Conservation (phyloP, 1,140 invertebrate species). For the Telenomus remus region DNA sequence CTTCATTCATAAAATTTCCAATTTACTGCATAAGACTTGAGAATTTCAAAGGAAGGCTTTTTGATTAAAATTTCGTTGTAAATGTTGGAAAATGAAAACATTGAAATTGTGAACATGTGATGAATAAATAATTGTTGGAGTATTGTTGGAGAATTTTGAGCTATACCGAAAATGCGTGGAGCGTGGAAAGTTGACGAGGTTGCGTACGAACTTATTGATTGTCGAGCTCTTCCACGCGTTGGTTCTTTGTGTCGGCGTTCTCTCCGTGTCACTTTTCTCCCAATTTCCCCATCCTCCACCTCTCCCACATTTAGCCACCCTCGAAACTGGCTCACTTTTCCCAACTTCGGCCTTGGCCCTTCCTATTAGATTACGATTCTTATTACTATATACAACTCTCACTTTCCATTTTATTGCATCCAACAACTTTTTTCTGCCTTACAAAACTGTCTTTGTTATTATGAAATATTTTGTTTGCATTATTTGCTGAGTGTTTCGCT, state of each 20-base stretch:
- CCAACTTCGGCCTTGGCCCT: slow-evolving; percentile 31
- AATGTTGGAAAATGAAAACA: no score
- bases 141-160: slow-evolving; percentile 20
- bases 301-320: slow-evolving; percentile 8
- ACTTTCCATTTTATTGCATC: slow-evolving; percentile 6
- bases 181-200: slow-evolving; percentile 66
- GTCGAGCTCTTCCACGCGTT: slow-evolving; percentile 51
- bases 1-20: no score
- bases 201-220: slow-evolving; percentile 68
- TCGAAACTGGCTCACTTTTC: slow-evolving; percentile 28
- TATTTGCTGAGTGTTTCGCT: no score
- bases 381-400: slow-evolving; percentile 20
- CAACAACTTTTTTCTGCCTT: no score
- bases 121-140: slow-evolving; percentile 3
- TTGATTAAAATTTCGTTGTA: no score
- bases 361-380: slow-evolving; percentile 25
- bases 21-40: no score
- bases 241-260: slow-evolving; percentile 36
- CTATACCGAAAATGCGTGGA: slow-evolving; percentile 58
- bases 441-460: no score
- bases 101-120: no score
- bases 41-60: no score
- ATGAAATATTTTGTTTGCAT: no score
- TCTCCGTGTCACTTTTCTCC: slow-evolving; percentile 46
- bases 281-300: slow-evolving; percentile 19